Percentiles rank a stretch among this genome's conserved stretches.
These are phyloP conservation scores for Pachyuromys duprasi DNA, from an alignment of 2,797 vertebrate genomes.

Conservation along the genomic window DNA sequence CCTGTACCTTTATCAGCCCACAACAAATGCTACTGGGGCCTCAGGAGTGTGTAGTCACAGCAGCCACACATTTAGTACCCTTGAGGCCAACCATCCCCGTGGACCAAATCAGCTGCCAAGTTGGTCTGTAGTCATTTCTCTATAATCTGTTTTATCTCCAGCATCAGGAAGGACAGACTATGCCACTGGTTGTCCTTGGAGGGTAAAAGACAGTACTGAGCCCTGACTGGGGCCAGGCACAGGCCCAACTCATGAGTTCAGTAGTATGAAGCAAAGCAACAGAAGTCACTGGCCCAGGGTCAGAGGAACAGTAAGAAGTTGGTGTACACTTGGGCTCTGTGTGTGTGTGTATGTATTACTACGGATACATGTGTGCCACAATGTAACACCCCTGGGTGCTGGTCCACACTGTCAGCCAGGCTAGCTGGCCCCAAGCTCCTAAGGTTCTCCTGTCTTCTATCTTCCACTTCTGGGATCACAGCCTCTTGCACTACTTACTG, in stretches of 20 bases:
- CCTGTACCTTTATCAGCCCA: background rate
- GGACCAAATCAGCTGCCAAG: background rate
- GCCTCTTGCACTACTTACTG: background rate
- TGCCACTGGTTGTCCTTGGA: background rate
- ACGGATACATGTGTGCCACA: background rate
- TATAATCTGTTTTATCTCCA: background rate
- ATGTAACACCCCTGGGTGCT: background rate
- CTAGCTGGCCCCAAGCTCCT: no score
- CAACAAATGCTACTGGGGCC: fast-evolving
- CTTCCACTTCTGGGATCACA: background rate
- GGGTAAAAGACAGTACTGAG: background rate
- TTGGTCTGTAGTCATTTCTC: background rate
- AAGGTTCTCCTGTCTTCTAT: background rate
- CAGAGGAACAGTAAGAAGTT: background rate
- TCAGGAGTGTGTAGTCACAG: fast-evolving
- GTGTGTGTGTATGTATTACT: background rate
- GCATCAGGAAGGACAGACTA: background rate
- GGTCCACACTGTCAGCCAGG: background rate
- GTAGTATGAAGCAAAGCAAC: fast-evolving
- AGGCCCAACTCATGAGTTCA: background rate
- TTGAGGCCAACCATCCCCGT: fast-evolving
- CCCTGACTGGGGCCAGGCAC: fast-evolving
- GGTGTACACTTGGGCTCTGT: background rate
- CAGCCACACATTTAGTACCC: background rate
- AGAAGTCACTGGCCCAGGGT: background rate